phyloP scores from a whole-genome alignment of 2,888 invertebrate species.

The Mallateleia sp. region DNA sequence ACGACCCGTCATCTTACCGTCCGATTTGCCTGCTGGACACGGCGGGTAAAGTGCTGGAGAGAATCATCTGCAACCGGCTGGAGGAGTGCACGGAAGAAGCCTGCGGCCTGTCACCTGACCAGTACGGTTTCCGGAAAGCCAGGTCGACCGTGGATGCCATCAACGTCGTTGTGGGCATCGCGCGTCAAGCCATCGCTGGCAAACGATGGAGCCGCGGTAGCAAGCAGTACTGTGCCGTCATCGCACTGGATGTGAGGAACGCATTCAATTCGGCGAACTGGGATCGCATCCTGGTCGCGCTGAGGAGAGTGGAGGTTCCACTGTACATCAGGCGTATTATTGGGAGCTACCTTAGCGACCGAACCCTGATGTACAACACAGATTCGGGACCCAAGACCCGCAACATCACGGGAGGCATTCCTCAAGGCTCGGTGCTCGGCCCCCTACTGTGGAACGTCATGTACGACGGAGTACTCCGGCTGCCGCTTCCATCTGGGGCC shows the following conservation, averaged over 20 bases:
- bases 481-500: no score
- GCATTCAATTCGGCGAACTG: not conserved
- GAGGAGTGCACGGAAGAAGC: no score
- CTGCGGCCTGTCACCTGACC: not conserved
- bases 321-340: not conserved
- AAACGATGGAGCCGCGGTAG: no score
- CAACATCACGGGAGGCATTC: no score
- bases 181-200: slow-evolving; percentile 41
- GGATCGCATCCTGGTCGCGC: not conserved
- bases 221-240: not conserved
- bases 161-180: slow-evolving; percentile 37
- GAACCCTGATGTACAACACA: slow-evolving; percentile 4
- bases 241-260: not conserved
- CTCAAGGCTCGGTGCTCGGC: no score
- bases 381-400: no score
- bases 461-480: no score
- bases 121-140: slow-evolving; percentile 68
- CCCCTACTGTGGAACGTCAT: no score
- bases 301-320: slow-evolving; percentile 1
- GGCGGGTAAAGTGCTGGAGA: no score
- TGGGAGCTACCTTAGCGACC: not conserved
- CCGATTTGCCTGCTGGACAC: no score
- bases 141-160: slow-evolving; percentile 70
- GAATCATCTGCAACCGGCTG: slow-evolving; percentile 4
- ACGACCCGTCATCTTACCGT: no score